These are phyloP conservation scores for Lethenteron camtschaticum DNA, from an alignment of 2,113 vertebrate species.

Conservation along the genomic window DNA sequence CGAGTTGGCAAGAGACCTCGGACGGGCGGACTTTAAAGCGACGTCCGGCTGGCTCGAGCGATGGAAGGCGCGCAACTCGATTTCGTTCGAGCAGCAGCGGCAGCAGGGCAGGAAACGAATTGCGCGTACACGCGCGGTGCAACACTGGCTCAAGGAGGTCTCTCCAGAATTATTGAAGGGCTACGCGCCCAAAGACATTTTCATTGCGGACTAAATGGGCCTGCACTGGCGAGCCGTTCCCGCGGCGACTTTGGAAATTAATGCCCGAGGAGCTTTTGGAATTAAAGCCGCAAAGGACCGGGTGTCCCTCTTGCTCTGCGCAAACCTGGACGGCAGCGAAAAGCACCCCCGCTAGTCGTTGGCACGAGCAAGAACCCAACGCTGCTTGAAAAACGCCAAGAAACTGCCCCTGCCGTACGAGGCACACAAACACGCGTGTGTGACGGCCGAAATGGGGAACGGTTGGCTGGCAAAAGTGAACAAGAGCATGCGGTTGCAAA, in stretches of 20 bases:
- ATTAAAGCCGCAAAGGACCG: background rate
- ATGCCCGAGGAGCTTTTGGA: accelerated
- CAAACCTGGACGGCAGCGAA: background rate
- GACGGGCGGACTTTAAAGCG: slow-evolving; percentile 6
- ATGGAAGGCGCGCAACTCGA: slow-evolving; percentile 8
- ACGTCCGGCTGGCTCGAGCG: background rate
- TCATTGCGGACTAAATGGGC: background rate
- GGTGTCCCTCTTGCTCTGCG: background rate
- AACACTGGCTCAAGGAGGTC: background rate
- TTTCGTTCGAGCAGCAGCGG: background rate
- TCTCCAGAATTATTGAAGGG: background rate
- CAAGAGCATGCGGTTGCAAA: background rate
- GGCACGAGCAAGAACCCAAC: background rate
- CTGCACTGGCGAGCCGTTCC: background rate
- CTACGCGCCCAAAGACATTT: background rate
- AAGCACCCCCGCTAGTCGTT: slow-evolving; percentile 4
- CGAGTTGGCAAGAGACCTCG: background rate
- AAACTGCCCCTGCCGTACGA: background rate
- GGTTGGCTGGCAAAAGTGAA: slow-evolving; percentile 6
- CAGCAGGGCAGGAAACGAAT: background rate
- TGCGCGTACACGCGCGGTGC: accelerated
- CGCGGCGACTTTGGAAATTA: accelerated
- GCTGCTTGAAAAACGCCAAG: background rate
- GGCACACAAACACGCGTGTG: background rate
- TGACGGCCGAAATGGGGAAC: background rate